Conservation (phyloP, 1,140 invertebrate species). For the Panulirus ornatus region DNA sequence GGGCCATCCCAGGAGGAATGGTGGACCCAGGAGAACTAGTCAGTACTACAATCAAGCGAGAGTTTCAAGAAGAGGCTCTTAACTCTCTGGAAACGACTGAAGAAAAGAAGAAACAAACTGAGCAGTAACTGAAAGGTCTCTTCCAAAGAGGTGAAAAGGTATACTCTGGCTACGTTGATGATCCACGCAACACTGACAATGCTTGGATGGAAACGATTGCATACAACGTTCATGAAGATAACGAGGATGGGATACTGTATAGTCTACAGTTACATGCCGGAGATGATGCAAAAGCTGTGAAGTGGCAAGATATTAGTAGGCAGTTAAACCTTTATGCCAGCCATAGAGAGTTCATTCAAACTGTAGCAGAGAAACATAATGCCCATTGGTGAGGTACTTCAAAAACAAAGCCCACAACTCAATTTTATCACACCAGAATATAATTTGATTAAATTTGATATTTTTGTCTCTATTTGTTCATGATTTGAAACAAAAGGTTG, state of each 20-base stretch:
- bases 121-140: too few species aligned
- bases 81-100: too few species aligned
- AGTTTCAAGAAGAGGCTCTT: too few species aligned
- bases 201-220: conserved; percentile 98
- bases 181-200: conserved; percentile 97
- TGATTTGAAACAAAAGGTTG: too few species aligned
- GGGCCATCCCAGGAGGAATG: too few species aligned
- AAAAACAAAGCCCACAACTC: too few species aligned
- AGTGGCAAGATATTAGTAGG: conserved; percentile 89
- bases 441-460: too few species aligned
- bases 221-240: conserved; percentile 95
- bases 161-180: conserved; percentile 95
- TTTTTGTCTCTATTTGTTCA: too few species aligned
- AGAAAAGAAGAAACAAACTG: too few species aligned
- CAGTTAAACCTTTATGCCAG: conserved; percentile 90
- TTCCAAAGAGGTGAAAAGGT: conserved; percentile 81
- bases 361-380: conserved; percentile 79
- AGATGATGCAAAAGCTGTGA: conserved; percentile 92
- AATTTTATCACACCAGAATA: too few species aligned
- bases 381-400: conserved; percentile 84
- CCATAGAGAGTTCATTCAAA: conserved; percentile 84
- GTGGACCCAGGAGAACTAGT: too few species aligned
- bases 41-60: too few species aligned
- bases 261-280: conserved; percentile 87
- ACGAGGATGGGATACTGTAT: conserved; percentile 90